Percentiles rank a stretch among this genome's conserved stretches.
Conservation (phyloP, 1,140 invertebrate genomes). For the Pogonognathellus flavescens region DNA sequence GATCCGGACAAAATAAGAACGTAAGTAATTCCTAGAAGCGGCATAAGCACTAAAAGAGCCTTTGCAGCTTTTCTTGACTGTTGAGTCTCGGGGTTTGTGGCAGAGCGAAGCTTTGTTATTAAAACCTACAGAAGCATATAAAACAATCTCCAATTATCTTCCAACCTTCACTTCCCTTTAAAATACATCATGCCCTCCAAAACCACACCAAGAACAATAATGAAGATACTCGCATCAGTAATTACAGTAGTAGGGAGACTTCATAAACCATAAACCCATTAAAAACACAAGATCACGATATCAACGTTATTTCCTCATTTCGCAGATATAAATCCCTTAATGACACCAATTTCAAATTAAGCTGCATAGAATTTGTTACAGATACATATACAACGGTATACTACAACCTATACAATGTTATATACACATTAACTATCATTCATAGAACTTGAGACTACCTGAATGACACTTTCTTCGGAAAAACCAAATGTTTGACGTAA, state of each 20-base stretch:
- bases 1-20: slow-evolving; percentile 83
- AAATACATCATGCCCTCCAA: not conserved
- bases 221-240: not conserved
- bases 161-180: not conserved
- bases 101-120: slow-evolving; percentile 90
- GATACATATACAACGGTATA: no score
- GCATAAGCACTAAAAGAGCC: slow-evolving; percentile 87
- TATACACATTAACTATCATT: no score
- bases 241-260: not conserved
- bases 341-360: no score
- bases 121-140: slow-evolving; percentile 77
- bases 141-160: not conserved
- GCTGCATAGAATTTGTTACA: no score
- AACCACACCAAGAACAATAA: not conserved
- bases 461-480: no score
- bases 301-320: no score
- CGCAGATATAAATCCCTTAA: no score
- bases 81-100: slow-evolving; percentile 86
- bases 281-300: not conserved
- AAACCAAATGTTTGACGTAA: no score
- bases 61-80: slow-evolving; percentile 91
- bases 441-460: no score
- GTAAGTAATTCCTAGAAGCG: slow-evolving; percentile 89
- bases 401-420: no score
- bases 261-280: not conserved